Evolutionary conservation across 2,113 vertebrate genomes (phyloP).

Genomic region (Osmerus mordax): DNA sequence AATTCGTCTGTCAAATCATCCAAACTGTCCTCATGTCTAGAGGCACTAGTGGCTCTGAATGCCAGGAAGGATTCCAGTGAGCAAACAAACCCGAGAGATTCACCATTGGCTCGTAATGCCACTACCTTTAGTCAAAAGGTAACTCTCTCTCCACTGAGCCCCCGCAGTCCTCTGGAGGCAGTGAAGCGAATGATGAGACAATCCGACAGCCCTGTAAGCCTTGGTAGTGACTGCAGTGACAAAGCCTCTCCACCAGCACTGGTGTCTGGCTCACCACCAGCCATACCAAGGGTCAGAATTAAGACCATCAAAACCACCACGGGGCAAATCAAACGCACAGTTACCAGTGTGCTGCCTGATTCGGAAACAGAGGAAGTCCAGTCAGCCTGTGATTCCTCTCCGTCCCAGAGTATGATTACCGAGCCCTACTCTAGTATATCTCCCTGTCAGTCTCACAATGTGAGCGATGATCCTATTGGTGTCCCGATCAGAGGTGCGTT

Average conservation of each 20-base stretch:
- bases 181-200: constrained; percentile 81
- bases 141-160: constrained; percentile 88
- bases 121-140: constrained; percentile 82
- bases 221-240: constrained; percentile 89
- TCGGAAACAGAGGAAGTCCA: constrained; percentile 83
- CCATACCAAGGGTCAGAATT: constrained; percentile 93
- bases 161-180: constrained; percentile 85
- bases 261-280: constrained; percentile 82
- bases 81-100: constrained; percentile 68
- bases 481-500: constrained; percentile 38
- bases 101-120: constrained; percentile 70
- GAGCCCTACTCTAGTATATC: constrained; percentile 70
- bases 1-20: constrained; percentile 80
- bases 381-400: constrained; percentile 81
- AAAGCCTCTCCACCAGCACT: constrained; percentile 83
- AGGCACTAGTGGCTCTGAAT: constrained; percentile 87
- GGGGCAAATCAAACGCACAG: constrained; percentile 91
- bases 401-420: constrained; percentile 67
- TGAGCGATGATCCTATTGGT: constrained; percentile 48
- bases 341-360: constrained; percentile 87
- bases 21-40: constrained; percentile 89
- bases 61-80: constrained; percentile 80
- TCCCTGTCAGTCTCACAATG: constrained; percentile 43
- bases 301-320: constrained; percentile 96
- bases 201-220: constrained; percentile 87